Base-by-base conservation (phyloP, 2,113 vertebrate genomes). In the Gallinago media region DNA sequence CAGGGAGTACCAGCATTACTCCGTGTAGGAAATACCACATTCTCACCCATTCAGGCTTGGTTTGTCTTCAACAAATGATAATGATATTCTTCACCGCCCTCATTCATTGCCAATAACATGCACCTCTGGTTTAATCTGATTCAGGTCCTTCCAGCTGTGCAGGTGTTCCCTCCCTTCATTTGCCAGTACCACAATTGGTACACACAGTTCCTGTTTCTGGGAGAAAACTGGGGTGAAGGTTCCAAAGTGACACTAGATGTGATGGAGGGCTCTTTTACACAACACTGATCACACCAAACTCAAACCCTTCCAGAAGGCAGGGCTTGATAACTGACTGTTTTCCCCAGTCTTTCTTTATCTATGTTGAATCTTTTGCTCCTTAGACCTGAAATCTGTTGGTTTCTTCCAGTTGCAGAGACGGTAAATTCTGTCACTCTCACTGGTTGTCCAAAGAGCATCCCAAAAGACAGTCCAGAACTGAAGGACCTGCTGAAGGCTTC, bases 401-500 rank as follows among this genome's bases (percentile, higher is more conserved):
- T 81, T 92, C 63, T 96, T 98, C 68, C 93, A 98, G 97, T 3
- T 61, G 14, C 81, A 9, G 89, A 95, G 34, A 36, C 8, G 0
- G 36, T 54, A 17, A 8, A 3, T 58, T 55, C 74, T 61, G 81
- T 6, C 44, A 4, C 1, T 26, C 6, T 0, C 7, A 0, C 0
- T 36, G 97, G 97, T 36, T 98, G 98, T 71, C 66, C 76, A 47
- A 15, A 0, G 8, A 1, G 14, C 3, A 66, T 98, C 36, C 58
- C 96, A 63, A 63, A 22, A 1, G n/a, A 97, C 65, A 97, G 92
- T 10, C 68, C 93, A 25, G n/a, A 96, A 19, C 65, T 98, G 85
- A n/a, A 92, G 49, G 66, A 95, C 32, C 23, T 88, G 29, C 88
- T 98, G 70, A 40, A n/a, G 16, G 76, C 88, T 88, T 75, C 97